Percentiles rank a stretch among this genome's conserved stretches.
These are phyloP conservation scores for Emydura subglobosa DNA, from an alignment of 2,113 vertebrate genomes.

Conservation along the genomic window DNA sequence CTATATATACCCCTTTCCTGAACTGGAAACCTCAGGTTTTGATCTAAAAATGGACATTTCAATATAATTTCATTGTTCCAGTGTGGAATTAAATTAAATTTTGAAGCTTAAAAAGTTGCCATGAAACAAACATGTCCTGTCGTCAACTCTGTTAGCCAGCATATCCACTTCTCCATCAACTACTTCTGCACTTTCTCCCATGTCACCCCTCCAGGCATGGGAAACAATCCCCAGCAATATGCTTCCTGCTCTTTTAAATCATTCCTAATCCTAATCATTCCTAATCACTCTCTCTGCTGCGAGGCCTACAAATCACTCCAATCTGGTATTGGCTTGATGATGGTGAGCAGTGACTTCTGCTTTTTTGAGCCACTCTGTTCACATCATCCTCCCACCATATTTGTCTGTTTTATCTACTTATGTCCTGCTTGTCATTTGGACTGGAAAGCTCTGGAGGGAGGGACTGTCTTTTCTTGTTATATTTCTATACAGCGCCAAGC, in stretches of 20 bases:
- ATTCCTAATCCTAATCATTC: no score
- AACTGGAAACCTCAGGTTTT: not conserved
- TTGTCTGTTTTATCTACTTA: not conserved
- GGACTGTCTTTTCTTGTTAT: not conserved
- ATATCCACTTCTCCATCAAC: not conserved
- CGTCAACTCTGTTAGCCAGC: not conserved
- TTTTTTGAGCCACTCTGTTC: not conserved
- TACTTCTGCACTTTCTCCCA: not conserved
- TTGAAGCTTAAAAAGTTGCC: not conserved
- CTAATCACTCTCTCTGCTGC: not conserved
- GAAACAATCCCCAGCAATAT: not conserved
- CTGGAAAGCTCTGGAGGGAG: not conserved
- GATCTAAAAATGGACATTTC: not conserved
- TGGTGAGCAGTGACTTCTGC: not conserved
- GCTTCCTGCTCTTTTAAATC: not conserved
- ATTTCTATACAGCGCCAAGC: not conserved
- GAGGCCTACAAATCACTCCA: not conserved
- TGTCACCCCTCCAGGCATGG: not conserved
- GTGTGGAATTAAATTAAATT: not conserved
- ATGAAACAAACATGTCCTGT: not conserved
- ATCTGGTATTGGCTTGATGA: not conserved
- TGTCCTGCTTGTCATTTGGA: not conserved
- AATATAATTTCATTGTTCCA: not conserved
- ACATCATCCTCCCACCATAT: not conserved
- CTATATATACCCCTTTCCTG: not conserved